Percentiles rank a stretch among this genome's conserved stretches.
Evolutionary conservation across 2,113 vertebrate species (phyloP).

Genomic region (Cathartes aura): DNA sequence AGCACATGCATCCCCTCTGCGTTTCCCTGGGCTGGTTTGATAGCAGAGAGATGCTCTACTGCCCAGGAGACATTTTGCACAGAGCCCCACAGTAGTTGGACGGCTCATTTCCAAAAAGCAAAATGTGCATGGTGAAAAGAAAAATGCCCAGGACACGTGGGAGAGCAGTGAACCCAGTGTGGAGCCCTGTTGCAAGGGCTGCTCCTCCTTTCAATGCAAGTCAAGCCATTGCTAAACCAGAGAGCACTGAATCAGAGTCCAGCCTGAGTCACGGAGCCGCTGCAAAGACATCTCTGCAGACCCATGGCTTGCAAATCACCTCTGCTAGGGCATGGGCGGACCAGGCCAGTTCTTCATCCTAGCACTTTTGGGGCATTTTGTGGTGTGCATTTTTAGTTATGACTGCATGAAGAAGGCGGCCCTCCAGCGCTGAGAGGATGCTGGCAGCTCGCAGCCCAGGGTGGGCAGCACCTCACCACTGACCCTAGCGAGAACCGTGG

Average conservation of each 20-base stretch:
- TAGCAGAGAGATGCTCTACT: not conserved
- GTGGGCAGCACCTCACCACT: not conserved
- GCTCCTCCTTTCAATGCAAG: not conserved
- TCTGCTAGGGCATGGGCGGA: not conserved
- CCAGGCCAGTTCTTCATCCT: not conserved
- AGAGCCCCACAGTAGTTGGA: not conserved
- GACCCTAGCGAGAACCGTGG: rapidly evolving
- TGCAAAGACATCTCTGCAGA: not conserved
- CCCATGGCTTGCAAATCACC: not conserved
- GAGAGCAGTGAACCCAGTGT: not conserved
- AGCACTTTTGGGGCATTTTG: not conserved
- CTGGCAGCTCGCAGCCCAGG: not conserved
- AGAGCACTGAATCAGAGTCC: not conserved
- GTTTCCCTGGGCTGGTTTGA: not conserved
- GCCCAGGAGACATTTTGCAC: not conserved
- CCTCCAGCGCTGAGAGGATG: not conserved
- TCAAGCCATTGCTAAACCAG: not conserved
- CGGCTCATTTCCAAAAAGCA: not conserved
- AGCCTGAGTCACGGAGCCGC: not conserved
- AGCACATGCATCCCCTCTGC: not conserved
- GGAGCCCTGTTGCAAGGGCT: not conserved
- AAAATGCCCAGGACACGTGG: not conserved
- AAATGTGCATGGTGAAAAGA: not conserved
- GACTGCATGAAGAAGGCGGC: not conserved
- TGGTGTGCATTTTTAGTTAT: not conserved